phyloP scores from a whole-genome alignment of 2,797 vertebrate genomes.

The Melanotaenia parkinsoni region DNA sequence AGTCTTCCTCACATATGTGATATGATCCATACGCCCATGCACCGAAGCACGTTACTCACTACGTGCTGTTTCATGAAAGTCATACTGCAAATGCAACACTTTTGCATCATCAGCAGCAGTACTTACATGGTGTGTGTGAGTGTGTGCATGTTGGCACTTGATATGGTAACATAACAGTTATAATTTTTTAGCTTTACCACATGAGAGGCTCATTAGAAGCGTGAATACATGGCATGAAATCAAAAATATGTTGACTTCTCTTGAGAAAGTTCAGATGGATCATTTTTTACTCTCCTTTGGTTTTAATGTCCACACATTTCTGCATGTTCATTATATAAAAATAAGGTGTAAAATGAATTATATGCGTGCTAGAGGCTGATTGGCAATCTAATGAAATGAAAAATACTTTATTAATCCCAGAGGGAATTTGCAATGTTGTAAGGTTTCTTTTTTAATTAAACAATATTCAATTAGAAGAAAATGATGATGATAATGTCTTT shows the following conservation, averaged over 20 bases:
- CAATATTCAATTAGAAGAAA: no score
- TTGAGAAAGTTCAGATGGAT: no score
- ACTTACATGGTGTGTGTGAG: neutral
- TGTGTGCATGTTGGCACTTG: neutral
- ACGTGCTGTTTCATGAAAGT: neutral
- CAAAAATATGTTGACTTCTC: no score
- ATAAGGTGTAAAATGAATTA: no score
- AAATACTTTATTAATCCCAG: no score
- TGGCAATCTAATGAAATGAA: no score
- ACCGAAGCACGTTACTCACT: neutral
- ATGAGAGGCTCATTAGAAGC: neutral
- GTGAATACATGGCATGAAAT: neutral
- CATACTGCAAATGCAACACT: slow-evolving; percentile 26
- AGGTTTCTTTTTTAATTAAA: no score
- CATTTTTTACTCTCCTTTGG: no score
- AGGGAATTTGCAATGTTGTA: no score
- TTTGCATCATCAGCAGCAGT: slow-evolving; percentile 16
- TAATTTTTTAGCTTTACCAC: neutral
- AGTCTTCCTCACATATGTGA: neutral
- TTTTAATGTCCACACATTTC: no score
- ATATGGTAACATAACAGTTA: neutral
- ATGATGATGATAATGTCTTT: no score
- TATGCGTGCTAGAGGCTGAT: neutral
- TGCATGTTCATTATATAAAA: no score
- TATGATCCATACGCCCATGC: neutral